phyloP scores from a whole-genome alignment of 2,888 invertebrate species.

The Ptychoptera albimana region DNA sequence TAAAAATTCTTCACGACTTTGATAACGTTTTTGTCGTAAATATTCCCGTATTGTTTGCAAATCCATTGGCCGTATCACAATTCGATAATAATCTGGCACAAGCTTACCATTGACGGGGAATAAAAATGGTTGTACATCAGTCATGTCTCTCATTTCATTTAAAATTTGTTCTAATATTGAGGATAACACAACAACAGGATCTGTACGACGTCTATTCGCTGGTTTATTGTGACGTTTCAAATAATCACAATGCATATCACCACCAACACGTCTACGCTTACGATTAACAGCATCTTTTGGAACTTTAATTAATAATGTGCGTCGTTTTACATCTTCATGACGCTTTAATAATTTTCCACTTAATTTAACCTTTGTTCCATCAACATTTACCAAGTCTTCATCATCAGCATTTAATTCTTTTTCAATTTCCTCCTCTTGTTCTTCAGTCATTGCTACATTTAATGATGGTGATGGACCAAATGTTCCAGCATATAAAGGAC shows the following conservation, averaged over 20 bases:
- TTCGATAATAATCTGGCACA: constrained; percentile 88
- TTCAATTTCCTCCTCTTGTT: constrained; percentile 70
- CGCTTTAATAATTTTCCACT: constrained; percentile 76
- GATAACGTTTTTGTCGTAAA: constrained; percentile 75
- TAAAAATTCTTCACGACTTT: constrained; percentile 87
- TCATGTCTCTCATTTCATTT: constrained; percentile 81
- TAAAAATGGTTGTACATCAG: constrained; percentile 84
- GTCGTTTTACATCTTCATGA: constrained; percentile 74
- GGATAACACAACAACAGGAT: constrained; percentile 89
- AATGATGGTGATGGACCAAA: constrained; percentile 41
- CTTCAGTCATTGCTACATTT: constrained; percentile 59
- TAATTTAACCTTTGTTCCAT: constrained; percentile 85
- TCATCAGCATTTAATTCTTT: constrained; percentile 61
- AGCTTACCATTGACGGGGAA: constrained; percentile 88
- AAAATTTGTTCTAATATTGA: constrained; percentile 81
- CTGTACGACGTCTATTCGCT: constrained; percentile 81
- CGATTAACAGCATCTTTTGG: constrained; percentile 54
- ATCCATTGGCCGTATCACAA: constrained; percentile 90
- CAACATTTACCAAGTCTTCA: constrained; percentile 80
- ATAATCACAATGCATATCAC: constrained; percentile 72
- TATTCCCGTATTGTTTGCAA: constrained; percentile 89
- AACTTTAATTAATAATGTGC: constrained; percentile 58
- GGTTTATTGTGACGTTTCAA: constrained; percentile 65
- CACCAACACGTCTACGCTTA: constrained; percentile 49
- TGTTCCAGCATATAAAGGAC: constrained; percentile 75